A percentile compares a stretch with the other conserved stretches of the same genome.
These are phyloP conservation scores for Xiphophorus couchianus DNA, from an alignment of 2,113 vertebrate genomes.

Conservation along the genomic window DNA sequence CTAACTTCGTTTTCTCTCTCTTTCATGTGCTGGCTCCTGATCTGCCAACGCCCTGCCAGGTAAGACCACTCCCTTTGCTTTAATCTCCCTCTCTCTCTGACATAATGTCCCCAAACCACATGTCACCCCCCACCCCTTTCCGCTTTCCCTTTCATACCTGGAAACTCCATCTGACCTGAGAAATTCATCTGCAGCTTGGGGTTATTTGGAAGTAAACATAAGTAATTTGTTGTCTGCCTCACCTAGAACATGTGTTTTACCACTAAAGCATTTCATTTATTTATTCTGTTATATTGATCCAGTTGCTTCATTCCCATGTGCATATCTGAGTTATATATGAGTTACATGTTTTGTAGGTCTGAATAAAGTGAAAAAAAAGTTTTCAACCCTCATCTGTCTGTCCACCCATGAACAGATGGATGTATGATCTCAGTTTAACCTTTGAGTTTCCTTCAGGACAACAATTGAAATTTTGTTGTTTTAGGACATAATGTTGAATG, in stretches of 20 bases:
- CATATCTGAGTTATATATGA: background rate
- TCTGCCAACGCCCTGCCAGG: constrained; percentile 64
- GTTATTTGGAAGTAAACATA: constrained; percentile 1
- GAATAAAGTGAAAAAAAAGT: background rate
- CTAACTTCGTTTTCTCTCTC: constrained; percentile 62
- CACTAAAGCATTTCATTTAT: background rate
- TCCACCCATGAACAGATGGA: background rate
- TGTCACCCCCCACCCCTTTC: constrained; percentile 6
- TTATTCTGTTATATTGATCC: background rate
- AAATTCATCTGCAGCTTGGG: background rate
- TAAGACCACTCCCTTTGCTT: constrained; percentile 72
- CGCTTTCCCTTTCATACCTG: constrained; percentile 5
- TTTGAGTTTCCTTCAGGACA: no score
- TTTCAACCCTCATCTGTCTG: background rate
- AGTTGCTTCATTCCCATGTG: constrained; percentile 6
- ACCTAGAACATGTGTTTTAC: background rate
- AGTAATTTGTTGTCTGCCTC: background rate
- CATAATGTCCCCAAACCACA: constrained; percentile 53
- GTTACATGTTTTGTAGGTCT: background rate
- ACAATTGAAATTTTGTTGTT: constrained; percentile 2
- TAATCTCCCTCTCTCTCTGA: constrained; percentile 43
- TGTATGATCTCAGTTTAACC: no score
- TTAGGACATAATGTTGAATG: constrained; percentile 27
- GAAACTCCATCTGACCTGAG: constrained; percentile 27
- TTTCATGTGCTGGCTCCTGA: constrained; percentile 72